Evolutionary conservation across 2,797 vertebrate genomes (phyloP), one percentile per base, ranked within the genome.

Genomic region (Parauchenoglanis ngamensis): DNA sequence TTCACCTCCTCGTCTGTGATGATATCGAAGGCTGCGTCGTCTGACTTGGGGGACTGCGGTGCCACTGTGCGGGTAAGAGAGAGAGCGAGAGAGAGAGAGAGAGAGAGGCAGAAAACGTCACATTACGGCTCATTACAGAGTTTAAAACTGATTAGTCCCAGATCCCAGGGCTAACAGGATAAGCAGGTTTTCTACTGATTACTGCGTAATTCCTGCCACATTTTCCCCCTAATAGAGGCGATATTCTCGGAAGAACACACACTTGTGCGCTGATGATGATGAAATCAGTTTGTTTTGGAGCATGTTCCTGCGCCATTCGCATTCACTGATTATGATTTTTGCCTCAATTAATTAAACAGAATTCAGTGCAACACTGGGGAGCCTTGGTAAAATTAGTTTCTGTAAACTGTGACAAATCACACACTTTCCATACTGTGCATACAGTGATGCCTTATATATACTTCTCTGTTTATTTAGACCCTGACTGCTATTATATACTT

Each of bases 1-100:
- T 96, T 97, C 88, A 98, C 92, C 91, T 99, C 98, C 83, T 99
- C 98, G 46, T 99, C 98, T 1, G 98, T 98, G 95, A 99, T 98
- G 92, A 99, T 98, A 94, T 98, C 98, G 91, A 97, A 99, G 54
- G 94, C 93, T 0, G 94, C 96, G 65, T 99, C 98, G 3, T 98
- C 97, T 6, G 89, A 94, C 65, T 94, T 94, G 65, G 95, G 94
- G 68, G 79, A 90, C 82, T 94, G 92, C 4, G 89, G 93, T 84
- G 91, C 87, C 87, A 92, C 96, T 96, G 73, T 80, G 77, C 72
- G 40, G 70, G 13, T 31, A 17, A 57, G 76, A 78, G 52, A 77
- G 17, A 19, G n/a, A 78, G 10, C 57, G 52, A 77, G 17, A 19
- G n/a, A 78, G 10, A 78, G 49, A 57, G n/a, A 77, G n/a, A 77